A percentile compares a stretch with the other conserved stretches of the same genome.
Conservation (phyloP, 92 coral and sea anemone species). For the Micromussa lordhowensis region DNA sequence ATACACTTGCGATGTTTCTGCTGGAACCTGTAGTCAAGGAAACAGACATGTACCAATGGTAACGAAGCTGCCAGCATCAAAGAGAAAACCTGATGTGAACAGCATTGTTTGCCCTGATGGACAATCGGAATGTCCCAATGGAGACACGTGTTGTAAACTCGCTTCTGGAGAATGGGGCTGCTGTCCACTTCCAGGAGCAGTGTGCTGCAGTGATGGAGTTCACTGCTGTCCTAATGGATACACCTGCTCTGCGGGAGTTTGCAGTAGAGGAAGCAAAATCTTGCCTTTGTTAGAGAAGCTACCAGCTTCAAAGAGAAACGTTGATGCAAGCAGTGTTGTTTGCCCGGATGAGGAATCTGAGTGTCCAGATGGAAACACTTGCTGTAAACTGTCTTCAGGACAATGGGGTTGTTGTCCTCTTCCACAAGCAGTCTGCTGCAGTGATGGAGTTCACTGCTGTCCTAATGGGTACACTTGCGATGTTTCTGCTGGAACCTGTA, state of each 20-base stretch:
- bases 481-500: conserved; percentile 45
- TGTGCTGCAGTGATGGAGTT: conserved; percentile 60
- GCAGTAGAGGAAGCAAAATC: conserved; percentile 20
- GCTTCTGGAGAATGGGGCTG: conserved; percentile 64
- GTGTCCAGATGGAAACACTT: conserved; percentile 71
- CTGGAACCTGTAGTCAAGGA: conserved; percentile 53
- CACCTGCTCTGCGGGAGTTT: conserved; percentile 58
- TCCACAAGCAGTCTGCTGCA: conserved; percentile 66
- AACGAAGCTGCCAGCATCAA: conserved; percentile 43
- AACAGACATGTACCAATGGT: conserved; percentile 9
- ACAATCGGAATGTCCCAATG: conserved; percentile 61
- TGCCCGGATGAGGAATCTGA: conserved; percentile 24
- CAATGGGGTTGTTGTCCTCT: conserved; percentile 57
- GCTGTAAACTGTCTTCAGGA: conserved; percentile 62
- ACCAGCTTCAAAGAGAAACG: not conserved
- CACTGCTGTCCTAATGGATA: conserved; percentile 83
- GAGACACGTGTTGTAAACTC: conserved; percentile 74
- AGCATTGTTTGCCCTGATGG: conserved; percentile 71
- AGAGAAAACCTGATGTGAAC: not conserved
- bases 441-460: conserved; percentile 53
- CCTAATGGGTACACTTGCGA: conserved; percentile 12
- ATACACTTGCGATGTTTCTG: conserved; percentile 55
- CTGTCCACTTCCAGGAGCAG: conserved; percentile 70
- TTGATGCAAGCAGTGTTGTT: conserved; percentile 6
- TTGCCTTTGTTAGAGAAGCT: not conserved